Evolutionary conservation across 2,888 invertebrate species (phyloP).

Genomic region (Dasypolia templi): DNA sequence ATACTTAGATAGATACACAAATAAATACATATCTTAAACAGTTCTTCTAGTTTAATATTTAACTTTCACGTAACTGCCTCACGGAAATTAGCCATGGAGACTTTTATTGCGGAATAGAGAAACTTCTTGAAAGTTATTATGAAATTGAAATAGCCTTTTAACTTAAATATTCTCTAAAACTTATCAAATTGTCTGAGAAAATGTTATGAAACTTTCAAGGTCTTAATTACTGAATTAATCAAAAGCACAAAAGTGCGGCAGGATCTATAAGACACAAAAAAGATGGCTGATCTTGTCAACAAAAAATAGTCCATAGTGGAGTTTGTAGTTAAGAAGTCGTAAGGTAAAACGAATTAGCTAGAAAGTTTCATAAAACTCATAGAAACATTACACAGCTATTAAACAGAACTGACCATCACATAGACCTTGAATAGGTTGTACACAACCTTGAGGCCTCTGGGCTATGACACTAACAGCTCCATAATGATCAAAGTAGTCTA

Average conservation of each 20-base stretch:
- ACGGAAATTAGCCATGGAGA: constrained; percentile 22
- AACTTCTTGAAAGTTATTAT: constrained; percentile 40
- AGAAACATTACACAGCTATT: constrained; percentile 14
- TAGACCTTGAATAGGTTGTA: constrained; percentile 23
- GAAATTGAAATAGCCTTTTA: constrained; percentile 25
- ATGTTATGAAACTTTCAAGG: constrained; percentile 3
- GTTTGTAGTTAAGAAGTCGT: neutral
- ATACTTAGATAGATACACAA: too few relatives aligned
- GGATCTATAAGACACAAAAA: constrained; percentile 5
- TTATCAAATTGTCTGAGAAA: constrained; percentile 3
- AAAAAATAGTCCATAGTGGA: neutral
- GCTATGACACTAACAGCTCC: constrained; percentile 28
- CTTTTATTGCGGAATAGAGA: constrained; percentile 18
- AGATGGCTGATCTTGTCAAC: neutral
- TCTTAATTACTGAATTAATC: neutral
- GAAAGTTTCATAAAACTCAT: constrained; percentile 26
- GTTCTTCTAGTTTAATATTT: neutral
- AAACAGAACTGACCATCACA: constrained; percentile 32
- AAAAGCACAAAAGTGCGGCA: neutral
- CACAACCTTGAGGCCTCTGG: constrained; percentile 30
- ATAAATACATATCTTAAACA: too few relatives aligned
- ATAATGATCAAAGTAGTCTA: constrained; percentile 31
- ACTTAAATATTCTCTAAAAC: constrained; percentile 11
- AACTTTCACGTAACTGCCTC: constrained; percentile 19
- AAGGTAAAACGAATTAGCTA: constrained; percentile 16